Evolutionary conservation across 2,113 vertebrate species (phyloP).

Genomic region (Dasyurus viverrinus): DNA sequence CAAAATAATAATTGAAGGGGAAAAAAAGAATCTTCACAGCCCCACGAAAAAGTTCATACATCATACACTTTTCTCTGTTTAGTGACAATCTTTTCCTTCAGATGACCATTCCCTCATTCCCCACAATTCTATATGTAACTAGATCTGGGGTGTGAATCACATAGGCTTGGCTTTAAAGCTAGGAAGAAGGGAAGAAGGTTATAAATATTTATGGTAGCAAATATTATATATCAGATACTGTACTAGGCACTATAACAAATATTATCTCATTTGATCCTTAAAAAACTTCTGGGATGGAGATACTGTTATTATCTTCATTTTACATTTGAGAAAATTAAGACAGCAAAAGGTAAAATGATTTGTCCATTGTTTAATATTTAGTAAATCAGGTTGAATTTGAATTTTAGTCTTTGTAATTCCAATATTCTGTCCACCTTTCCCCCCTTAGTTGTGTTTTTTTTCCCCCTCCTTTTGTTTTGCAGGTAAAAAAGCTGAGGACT

Average conservation of each 20-base stretch:
- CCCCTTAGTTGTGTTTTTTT: not conserved
- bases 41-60: not conserved
- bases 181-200: not conserved
- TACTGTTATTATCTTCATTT: not conserved
- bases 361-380: not conserved
- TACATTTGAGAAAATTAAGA: not conserved
- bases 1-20: not conserved
- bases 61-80: not conserved
- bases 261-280: not conserved
- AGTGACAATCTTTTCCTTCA: constrained; percentile 20
- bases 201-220: not conserved
- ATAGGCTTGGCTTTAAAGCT: not conserved
- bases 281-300: not conserved
- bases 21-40: not conserved
- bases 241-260: not conserved
- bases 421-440: not conserved
- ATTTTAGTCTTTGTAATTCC: not conserved
- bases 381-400: not conserved
- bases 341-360: not conserved
- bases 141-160: constrained; percentile 40
- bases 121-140: constrained; percentile 62
- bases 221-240: accelerated
- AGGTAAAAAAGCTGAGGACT: not conserved
- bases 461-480: not conserved
- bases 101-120: constrained; percentile 16